Evolutionary conservation across 2,888 invertebrate genomes (phyloP), one percentile per base, ranked within the genome.

Genomic region (Andrena camellia): DNA sequence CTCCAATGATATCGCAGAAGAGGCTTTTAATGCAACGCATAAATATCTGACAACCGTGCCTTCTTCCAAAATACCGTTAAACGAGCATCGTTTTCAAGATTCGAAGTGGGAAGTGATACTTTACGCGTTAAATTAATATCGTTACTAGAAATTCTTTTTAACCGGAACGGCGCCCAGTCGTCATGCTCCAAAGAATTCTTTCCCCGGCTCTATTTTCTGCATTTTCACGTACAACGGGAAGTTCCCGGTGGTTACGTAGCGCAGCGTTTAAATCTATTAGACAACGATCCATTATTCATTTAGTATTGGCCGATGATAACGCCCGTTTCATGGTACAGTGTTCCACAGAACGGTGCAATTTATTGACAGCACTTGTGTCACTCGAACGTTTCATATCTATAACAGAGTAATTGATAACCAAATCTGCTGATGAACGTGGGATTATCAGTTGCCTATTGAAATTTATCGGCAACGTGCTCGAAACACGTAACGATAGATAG

Each of bases 391-490:
- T 26, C 5, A 2, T 70, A 42, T 54, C 76, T 70, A 62, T 76
- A 52, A 60, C 20, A 54, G 6, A 59, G 23, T 20, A 20, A 59
- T 42, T 31, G 71, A 77, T 77, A 77, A 77, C n/a, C 54, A 17
- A 64, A 20, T 13, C 63, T 23, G 31, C 33, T 35, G 64, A 8
- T 29, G 62, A 69, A 23, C 33, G 10, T 5, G 17, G n/a, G 42
- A 57, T 63, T 57, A 77, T 57, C 48, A 59, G 48, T 31, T 13
- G 48, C 57, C 54, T 31, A 35, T 31, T 48, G 54, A 77, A 71
- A 48, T 64, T 71, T 63, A 70, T 42, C 48, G 13, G 1, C 57
- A 26, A 57, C 23, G 23, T 26, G 57, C 57, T 20, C 54, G 54
- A 7, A n/a, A 10, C 54, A 23, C 23, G 23, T 57, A 57, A 57